Evolutionary conservation across 2,888 invertebrate genomes (phyloP), one percentile per base, ranked within the genome.

Genomic region (Neuroscelio doddi): DNA sequence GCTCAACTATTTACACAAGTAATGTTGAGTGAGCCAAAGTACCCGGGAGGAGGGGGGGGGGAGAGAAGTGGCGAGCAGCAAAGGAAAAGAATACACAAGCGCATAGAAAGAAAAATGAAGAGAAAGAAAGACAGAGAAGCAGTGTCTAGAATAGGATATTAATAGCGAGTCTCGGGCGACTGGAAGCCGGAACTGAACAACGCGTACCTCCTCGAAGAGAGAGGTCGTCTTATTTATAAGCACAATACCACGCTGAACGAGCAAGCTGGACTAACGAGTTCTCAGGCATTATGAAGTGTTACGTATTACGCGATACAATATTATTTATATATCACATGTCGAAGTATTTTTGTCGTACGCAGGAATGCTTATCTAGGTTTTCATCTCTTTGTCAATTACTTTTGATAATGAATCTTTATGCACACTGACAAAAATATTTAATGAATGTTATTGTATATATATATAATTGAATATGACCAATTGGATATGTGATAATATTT

Each of bases 111-210:
- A 66, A 70, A 62, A 66, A n/a, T n/a, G n/a, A n/a, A 41, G 29
- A 56, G 52, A 57, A 55, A 62, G 47, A 30, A 39, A 44, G 50
- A 64, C 46, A 41, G 57, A 59, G 55, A 30, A 61, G 64, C 49
- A 53, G 46, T 38, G 68, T 63, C 68, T 68, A 64, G 71, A 74
- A 76, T 75, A 71, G 74, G 75, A 75, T 81, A 80, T 80, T 80
- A 80, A 80, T 81, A 80, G 79, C 71, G 65, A 77, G 72, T 72
- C 73, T 76, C 70, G 70, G 72, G 70, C 74, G 74, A 74, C 76
- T 80, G 81, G 80, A 80, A 81, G 80, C 80, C 81, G 81, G 81
- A 80, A 81, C 80, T 75, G 74, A 75, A 71, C 59, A 70, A 50
- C 63, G 63, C 70, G 63, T 65, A 74, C 73, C 75, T 76, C 69